Conservation (phyloP, 2,113 vertebrate species). For the Eulacestoma nigropectus region DNA sequence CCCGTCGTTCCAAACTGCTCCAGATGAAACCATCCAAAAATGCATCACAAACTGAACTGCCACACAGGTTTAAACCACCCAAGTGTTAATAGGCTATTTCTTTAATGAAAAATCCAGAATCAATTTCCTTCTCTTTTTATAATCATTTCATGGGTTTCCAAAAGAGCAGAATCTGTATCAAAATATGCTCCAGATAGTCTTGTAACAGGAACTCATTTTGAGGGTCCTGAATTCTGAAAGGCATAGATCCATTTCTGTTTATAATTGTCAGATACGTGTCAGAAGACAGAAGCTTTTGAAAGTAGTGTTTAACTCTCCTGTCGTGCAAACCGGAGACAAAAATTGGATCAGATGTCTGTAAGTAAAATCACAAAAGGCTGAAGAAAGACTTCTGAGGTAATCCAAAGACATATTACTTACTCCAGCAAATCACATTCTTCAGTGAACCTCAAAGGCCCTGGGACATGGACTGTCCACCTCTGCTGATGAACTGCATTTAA, state of each 20-base stretch:
- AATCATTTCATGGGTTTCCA: neutral
- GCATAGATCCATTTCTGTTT: neutral
- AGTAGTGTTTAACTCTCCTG: neutral
- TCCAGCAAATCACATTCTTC: neutral
- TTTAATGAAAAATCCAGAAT: neutral
- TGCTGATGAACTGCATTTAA: neutral
- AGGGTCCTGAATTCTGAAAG: neutral
- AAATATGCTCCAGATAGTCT: neutral
- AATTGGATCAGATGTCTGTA: neutral
- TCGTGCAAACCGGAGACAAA: neutral
- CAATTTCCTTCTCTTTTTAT: neutral
- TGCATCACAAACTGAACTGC: neutral
- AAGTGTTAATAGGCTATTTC: neutral
- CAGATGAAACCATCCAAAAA: neutral
- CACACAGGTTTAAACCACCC: neutral
- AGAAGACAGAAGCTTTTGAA: neutral
- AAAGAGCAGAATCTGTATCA: neutral
- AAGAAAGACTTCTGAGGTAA: neutral
- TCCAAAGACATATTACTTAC: neutral
- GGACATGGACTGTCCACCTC: neutral
- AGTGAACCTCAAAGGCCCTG: neutral
- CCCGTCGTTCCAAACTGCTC: fast-evolving
- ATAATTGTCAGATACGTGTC: neutral
- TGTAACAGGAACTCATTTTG: neutral
- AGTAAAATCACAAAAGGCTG: neutral